Base-by-base conservation (phyloP, 2,888 invertebrate genomes). In the Lycophotia porphyrea region DNA sequence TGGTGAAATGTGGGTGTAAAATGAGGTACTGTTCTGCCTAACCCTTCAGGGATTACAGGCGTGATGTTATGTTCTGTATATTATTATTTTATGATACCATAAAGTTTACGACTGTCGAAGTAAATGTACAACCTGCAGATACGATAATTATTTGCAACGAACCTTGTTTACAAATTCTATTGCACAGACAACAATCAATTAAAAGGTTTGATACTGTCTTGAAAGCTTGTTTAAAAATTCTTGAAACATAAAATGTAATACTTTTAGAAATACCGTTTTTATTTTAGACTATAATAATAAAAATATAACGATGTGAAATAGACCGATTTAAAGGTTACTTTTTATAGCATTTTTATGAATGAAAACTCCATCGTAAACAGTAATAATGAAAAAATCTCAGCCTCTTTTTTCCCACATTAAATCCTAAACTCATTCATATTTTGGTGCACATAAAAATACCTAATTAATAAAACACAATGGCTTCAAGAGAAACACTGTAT, bases 281-380 rank as follows among this genome's bases (percentile, higher is more conserved):
- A 47, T 36, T 52, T 47, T 13, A 44, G 31, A 55, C 5, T 1
- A 24, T 47, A 9, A 31, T 47, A 9, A 31, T 64, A 65, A 60
- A 81, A 81, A 64, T 66, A 47, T 47, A 49, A 76, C 5, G n/a
- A 39, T 80, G 66, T 36, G 60, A 76, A 71, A 65, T n/a, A 36
- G 0, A n/a, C 7, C 13, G 34, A 66, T 9, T 44, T 34, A 42
- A 34, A 31, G 0, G 21, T 27, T 13, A 27, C n/a, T 31, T 58
- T 69, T 61, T n/a, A 15, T 2, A 68, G 21, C 21, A 60, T n/a
- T 47, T 73, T 61, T 39, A 71, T 4, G 31, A 66, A 31, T 44
- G 9, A 39, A 58, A 69, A 44, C 31, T 58, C 1, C 0, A 15
- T 31, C 8, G 1, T 49, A 39, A 70, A 13, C 0, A 21, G 11